A percentile compares a stretch with the other conserved stretches of the same genome.
Evolutionary conservation across 2,888 invertebrate genomes (phyloP).

Genomic region (Coecobrya sp.): DNA sequence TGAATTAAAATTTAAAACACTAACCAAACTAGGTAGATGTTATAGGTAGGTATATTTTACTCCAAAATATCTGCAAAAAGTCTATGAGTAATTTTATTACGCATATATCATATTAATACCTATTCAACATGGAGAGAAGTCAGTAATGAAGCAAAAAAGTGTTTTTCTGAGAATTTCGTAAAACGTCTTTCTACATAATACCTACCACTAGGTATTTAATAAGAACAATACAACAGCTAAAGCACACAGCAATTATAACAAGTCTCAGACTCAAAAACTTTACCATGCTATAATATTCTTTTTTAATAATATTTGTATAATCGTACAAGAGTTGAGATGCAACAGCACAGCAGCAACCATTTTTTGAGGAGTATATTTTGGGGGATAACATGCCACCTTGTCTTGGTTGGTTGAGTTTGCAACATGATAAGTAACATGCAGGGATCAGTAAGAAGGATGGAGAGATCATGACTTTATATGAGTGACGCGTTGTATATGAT

Average conservation of each 20-base stretch:
- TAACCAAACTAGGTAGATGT: not conserved
- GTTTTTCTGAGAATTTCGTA: conserved; percentile 13
- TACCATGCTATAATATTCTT: not conserved
- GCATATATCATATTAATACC: not conserved
- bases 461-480: conserved; percentile 21
- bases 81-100: not conserved
- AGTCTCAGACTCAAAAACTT: not conserved
- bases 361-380: conserved; percentile 1
- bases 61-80: not conserved
- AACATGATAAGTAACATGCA: conserved; percentile 15
- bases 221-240: not conserved
- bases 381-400: conserved; percentile 68
- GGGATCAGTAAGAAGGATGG: conserved; percentile 2
- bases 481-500: not conserved
- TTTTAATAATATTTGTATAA: not conserved
- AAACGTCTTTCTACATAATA: conserved; percentile 6
- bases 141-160: conserved; percentile 13
- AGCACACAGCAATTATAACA: not conserved
- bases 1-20: not conserved
- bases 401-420: conserved; percentile 59
- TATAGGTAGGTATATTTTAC: not conserved
- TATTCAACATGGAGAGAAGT: not conserved
- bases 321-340: not conserved
- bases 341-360: not conserved
- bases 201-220: not conserved